Percentiles rank a stretch among this genome's conserved stretches.
Conservation (phyloP, 2,888 invertebrate genomes). For the Agrotis puta region DNA sequence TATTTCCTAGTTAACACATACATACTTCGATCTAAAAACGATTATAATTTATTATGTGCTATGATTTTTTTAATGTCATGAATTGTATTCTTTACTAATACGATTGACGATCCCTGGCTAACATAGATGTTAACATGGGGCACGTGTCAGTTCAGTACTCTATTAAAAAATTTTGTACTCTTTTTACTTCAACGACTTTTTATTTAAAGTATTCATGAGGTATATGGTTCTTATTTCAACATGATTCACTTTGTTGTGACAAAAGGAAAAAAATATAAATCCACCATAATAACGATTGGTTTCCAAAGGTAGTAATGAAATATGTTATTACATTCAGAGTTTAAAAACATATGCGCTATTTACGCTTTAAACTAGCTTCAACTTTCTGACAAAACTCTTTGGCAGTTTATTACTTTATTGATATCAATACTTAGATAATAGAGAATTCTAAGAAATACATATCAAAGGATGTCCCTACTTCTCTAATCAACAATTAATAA, state of each 20-base stretch:
- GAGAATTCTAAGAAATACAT: background rate
- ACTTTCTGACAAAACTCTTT: too few species aligned
- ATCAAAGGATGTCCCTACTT: background rate
- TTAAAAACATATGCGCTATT: too few species aligned
- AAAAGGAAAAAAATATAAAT: too few species aligned
- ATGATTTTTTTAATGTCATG: background rate
- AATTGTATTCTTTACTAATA: constrained; percentile 5
- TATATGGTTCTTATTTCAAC: too few species aligned
- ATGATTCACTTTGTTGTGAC: constrained; percentile 4
- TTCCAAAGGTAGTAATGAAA: too few species aligned
- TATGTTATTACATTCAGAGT: too few species aligned
- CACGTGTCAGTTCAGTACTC: constrained; percentile 30
- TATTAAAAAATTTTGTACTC: constrained; percentile 20
- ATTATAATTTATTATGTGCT: too few species aligned
- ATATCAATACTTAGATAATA: background rate
- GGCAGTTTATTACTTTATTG: too few species aligned
- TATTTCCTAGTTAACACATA: too few species aligned
- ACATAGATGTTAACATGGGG: constrained; percentile 22
- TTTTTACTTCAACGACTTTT: constrained; percentile 29
- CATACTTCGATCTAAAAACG: too few species aligned
- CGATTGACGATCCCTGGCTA: constrained; percentile 12
- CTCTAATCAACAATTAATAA: background rate
- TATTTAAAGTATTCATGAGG: constrained; percentile 35
- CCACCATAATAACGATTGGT: too few species aligned
- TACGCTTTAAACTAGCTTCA: too few species aligned